These are phyloP conservation scores for Bufotes viridis DNA, from an alignment of 2,797 vertebrate species.

Conservation along the genomic window DNA sequence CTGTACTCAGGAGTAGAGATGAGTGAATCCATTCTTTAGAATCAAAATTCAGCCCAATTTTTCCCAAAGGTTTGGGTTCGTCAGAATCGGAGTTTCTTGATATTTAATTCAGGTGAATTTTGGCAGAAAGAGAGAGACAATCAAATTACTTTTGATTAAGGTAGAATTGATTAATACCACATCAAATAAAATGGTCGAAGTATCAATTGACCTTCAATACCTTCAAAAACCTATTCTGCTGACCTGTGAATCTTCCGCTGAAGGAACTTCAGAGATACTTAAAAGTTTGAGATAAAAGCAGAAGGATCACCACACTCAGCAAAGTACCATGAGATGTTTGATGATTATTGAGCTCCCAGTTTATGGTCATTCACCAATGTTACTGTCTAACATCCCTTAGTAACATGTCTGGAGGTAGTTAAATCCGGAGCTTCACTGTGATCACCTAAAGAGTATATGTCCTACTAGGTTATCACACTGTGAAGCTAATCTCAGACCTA, in stretches of 20 bases:
- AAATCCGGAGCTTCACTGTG: not conserved
- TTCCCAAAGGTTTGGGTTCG: too few relatives aligned
- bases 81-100: too few relatives aligned
- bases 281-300: not conserved
- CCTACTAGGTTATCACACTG: not conserved
- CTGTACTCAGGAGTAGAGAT: too few relatives aligned
- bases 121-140: too few relatives aligned
- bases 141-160: too few relatives aligned
- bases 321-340: not conserved
- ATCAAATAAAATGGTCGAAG: too few relatives aligned
- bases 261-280: not conserved
- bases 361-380: not conserved
- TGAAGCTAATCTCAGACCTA: conserved; percentile 10
- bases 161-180: too few relatives aligned
- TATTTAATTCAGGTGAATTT: too few relatives aligned
- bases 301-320: too few relatives aligned
- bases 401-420: not conserved
- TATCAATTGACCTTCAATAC: not conserved
- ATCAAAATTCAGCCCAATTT: too few relatives aligned
- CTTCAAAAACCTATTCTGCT: not conserved
- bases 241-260: not conserved
- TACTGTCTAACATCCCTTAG: not conserved
- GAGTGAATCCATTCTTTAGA: too few relatives aligned
- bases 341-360: not conserved
- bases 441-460: not conserved